Conservation (phyloP, 2,113 vertebrate genomes). For the Petrocephalus microphthalmus region DNA sequence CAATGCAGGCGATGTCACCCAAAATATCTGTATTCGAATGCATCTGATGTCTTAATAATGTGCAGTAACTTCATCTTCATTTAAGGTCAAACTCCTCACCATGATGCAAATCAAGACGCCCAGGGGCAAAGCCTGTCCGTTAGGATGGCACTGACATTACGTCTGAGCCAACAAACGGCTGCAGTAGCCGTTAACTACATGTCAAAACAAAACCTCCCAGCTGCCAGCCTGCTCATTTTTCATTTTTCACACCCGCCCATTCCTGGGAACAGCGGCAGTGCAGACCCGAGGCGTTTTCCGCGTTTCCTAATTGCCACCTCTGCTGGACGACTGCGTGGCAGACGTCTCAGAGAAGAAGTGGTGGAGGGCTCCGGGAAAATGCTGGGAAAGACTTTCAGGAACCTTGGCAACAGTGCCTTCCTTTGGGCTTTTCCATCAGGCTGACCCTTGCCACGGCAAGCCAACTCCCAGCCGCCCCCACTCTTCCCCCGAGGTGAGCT, state of each 20-base stretch:
- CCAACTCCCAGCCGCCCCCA: not conserved
- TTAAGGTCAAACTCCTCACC: not conserved
- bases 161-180: not conserved
- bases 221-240: slow-evolving; percentile 1
- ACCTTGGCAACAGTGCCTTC: not conserved
- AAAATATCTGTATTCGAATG: not conserved
- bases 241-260: not conserved
- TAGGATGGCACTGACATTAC: not conserved
- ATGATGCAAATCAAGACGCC: not conserved
- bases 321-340: not conserved
- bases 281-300: not conserved
- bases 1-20: not conserved
- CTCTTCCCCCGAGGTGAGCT: not conserved
- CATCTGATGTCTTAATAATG: not conserved
- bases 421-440: not conserved
- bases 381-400: not conserved
- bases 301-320: not conserved
- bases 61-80: not conserved
- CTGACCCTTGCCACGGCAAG: not conserved
- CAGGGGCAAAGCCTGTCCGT: too few relatives aligned
- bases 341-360: not conserved
- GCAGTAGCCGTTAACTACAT: not conserved
- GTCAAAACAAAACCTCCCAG: slow-evolving; percentile 6
- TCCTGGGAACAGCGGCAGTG: not conserved
- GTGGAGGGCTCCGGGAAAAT: not conserved